Base-by-base conservation (phyloP, 2,888 invertebrate genomes). In the Chromoteleia sp. region DNA sequence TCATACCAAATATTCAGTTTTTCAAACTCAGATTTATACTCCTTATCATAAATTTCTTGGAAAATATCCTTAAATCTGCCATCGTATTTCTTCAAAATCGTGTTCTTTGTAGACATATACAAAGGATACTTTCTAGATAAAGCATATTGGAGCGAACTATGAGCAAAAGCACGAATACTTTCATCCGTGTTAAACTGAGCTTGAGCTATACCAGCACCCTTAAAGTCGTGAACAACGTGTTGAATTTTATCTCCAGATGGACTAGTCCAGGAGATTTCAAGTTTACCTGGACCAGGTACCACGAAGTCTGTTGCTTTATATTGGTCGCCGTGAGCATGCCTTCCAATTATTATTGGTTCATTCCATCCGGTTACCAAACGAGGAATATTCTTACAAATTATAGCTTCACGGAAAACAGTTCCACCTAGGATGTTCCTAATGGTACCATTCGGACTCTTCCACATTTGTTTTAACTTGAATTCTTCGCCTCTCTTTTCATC, bases 321-420 rank as follows among this genome's bases (percentile, higher is more conserved):
- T 92, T 98, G 99, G 93, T 99, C 99, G 36, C 97, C 99, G 90
- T 99, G 97, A 65, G 99, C 99, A 91, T 99, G 99, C 93, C 99
- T 96, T 1, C 99, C 99, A 89, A 99, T 99, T 68, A 99, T 96
- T 85, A 99, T 99, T 4, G 99, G 98, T 88, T 98, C 96, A 54
- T 95, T 95, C 99, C 99, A 99, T 36, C 97, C 96, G 50, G 96
- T 95, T 0, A 99, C 99, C 75, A 99, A 94, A 83, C 98, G 95
- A 6, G 99, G 99, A 92, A 99, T 98, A 92, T 99, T 97, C 89
- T 96, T 96, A 91, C 97, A 97, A 87, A 97, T 96, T 84, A 97
- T 97, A 0, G 97, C 96, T 91, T 97, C 97, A 85, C 97, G 94
- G 91, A 97, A 97, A 0, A 96, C 95, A 0, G 96, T 96, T 14